Evolutionary conservation across 2,797 vertebrate genomes (phyloP), one percentile per base, ranked within the genome.

Genomic region (Tiaroga cobitis): DNA sequence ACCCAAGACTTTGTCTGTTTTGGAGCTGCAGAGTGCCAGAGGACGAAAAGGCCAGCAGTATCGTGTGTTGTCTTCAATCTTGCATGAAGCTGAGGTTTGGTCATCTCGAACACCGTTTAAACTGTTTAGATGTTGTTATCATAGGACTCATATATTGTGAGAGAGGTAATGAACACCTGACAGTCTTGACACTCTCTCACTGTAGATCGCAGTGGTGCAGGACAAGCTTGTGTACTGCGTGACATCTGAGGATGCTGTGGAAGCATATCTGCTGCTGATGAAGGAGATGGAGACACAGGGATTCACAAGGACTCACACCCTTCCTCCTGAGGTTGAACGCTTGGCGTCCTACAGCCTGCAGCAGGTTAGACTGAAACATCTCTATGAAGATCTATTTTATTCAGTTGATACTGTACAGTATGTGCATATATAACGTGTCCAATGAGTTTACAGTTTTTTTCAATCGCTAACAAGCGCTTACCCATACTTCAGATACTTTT

Each of bases 21-120:
- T 96, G 87, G 97, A 97, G 91, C 92, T 97, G 43, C 95, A 95
- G 86, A 96, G 96, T 68, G 86, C 75, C 85, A 91, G 8, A 87
- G 89, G 86, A 24, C 81, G 85, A 0, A 19, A 2, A 0, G 81
- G 89, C 24, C 89, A 82, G 34, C 90, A 84, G n/a, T 97, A 95
- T 86, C 90, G 92, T 32, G 90, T 97, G 76, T 88, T 92, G 11
- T 82, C 84, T 2, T 87, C 90, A 87, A 86, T 91, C 87, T 91
- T 89, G 79, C 9, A 5, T 65, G 19, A 32, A 1, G 26, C 79
- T 4, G 49, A 91, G 91, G 95, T 95, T 86, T 56, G 74, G 73
- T 29, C 7, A 75, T 46, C 8, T 73, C 19, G 24, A 39, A 21
- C 19, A 2, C 29, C 18, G 7, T 41, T 65, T 49, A 3, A 65